Base-by-base conservation (phyloP, 2,113 vertebrate species). In the Stegastes partitus region DNA sequence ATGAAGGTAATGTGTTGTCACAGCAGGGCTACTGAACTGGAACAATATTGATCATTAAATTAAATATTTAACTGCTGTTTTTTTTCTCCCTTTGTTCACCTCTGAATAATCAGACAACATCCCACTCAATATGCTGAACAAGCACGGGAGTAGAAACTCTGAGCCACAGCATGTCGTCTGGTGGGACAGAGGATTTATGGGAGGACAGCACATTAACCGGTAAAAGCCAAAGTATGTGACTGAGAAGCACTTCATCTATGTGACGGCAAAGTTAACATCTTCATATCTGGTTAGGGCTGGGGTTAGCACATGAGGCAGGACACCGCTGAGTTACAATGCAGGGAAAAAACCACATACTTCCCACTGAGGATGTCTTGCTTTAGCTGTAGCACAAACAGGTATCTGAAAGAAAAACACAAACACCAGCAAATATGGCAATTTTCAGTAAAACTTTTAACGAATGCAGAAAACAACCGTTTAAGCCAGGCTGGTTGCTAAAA, bases 311-410 rank as follows among this genome's bases (percentile, higher is more conserved):
- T n/a, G n/a, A 61, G 15, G 3, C 51, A 49, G 21, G 42, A 11
- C 10, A 11, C 14, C 16, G 14, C 3, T 11, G 2, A n/a, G 16
- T 7, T 18, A 31, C 19, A 28, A 21, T 26, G 3, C 3, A 67
- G 22, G 42, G 28, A 42, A 23, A 19, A 42, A 23, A 19, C 14
- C 34, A 96, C 98, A 95, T 94, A 99, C 98, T 98, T 99, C 88
- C 97, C 97, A 95, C 95, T 98, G 84, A 99, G 96, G 90, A 99
- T 92, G 91, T 99, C 98, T 90, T 99, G 96, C 87, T 97, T 99
- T 78, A 99, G 93, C 74, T 99, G 98, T 83, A 99, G 95, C 81
- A 99, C 97, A 95, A 99, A 99, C 42, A 99, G 94, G 88, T 99
- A 99, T 86, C 98, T 99, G 93, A 8, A 73, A 82, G 25, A 69